Evolutionary conservation across 2,888 invertebrate genomes (phyloP), one percentile per base, ranked within the genome.

Genomic region (Drosophila recens): DNA sequence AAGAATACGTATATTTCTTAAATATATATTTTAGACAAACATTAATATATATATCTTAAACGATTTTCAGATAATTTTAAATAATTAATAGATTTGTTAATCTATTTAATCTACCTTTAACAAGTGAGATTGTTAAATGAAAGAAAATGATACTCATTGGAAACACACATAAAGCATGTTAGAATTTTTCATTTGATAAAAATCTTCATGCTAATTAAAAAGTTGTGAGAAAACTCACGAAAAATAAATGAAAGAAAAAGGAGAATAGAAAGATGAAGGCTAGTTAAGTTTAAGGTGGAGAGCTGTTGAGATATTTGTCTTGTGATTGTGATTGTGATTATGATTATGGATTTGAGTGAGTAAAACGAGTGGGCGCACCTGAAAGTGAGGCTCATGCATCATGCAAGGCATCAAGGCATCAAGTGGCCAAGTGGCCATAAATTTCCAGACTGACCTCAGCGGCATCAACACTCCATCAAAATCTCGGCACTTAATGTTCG

Each of bases 391-490:
- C 62, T 58, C 70, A 80, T 83, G 77, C 78, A 83, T 80, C 87
- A 80, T 71, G 68, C 54, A 58, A 63, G 67, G 27, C 5, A 27
- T 5, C 27, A 27, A 27, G 27, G 27, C 27, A 27, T 27, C 27
- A 27, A 27, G 27, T 27, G 27, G 27, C 27, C 56, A 65, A 70
- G 49, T 51, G 66, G 62, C 76, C 70, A 87, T 87, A 83, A 78
- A 80, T 88, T 70, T 45, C 63, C 34, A 58, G 75, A 58, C 66
- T 76, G 84, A 84, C 89, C 84, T 74, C 79, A 58, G 69, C 54
- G 63, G 79, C 83, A 83, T 82, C 75, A 84, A 63, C 84, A 84
- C 84, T 84, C 79, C 79, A 87, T 87, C 82, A 87, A 89, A 83
- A 78, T 74, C 70, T 67, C 72, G 73, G 72, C 89, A 88, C 87